Evolutionary conservation across 2,888 invertebrate species (phyloP).

Genomic region (Alviniconcha strummeri): DNA sequence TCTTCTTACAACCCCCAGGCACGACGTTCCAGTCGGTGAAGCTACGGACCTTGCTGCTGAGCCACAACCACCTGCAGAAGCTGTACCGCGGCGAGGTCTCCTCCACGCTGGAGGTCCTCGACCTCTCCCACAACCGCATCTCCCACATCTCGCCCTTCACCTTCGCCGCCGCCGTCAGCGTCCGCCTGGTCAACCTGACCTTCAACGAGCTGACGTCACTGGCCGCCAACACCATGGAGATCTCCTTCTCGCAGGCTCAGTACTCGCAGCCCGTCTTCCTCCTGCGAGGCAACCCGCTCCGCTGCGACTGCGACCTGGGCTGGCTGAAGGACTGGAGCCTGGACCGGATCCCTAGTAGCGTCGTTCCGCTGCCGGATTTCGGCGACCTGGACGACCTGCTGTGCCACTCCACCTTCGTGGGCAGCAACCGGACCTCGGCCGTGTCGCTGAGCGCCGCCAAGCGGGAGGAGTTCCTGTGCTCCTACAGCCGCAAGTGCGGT

Average conservation of each 20-base stretch:
- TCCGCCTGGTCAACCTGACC: slow-evolving; percentile 51
- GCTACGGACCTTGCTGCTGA: slow-evolving; percentile 14
- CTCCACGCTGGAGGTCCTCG: slow-evolving; percentile 48
- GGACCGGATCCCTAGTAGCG: slow-evolving; percentile 33
- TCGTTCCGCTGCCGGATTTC: slow-evolving; percentile 38
- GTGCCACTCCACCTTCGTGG: slow-evolving; percentile 46
- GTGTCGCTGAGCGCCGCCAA: slow-evolving; percentile 30
- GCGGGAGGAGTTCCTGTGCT: slow-evolving; percentile 52
- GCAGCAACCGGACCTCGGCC: slow-evolving; percentile 40
- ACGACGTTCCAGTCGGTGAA: slow-evolving; percentile 20
- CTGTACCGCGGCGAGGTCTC: slow-evolving; percentile 50
- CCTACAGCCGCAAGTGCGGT: slow-evolving; percentile 51
- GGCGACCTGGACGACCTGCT: slow-evolving; percentile 41
- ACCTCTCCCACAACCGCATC: slow-evolving; percentile 53
- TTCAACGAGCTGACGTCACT: slow-evolving; percentile 50
- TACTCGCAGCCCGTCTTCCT: slow-evolving; percentile 45
- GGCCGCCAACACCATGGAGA: slow-evolving; percentile 39
- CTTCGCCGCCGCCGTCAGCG: slow-evolving; percentile 49
- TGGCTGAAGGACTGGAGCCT: slow-evolving; percentile 52
- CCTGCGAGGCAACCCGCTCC: slow-evolving; percentile 51
- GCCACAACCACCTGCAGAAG: slow-evolving; percentile 30
- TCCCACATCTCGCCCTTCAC: slow-evolving; percentile 49
- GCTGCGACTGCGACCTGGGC: slow-evolving; percentile 57
- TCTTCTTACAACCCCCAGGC: neutral
- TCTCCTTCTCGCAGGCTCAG: slow-evolving; percentile 27